Base-by-base conservation (phyloP, 2,888 invertebrate genomes). In the Spodoptera picta region DNA sequence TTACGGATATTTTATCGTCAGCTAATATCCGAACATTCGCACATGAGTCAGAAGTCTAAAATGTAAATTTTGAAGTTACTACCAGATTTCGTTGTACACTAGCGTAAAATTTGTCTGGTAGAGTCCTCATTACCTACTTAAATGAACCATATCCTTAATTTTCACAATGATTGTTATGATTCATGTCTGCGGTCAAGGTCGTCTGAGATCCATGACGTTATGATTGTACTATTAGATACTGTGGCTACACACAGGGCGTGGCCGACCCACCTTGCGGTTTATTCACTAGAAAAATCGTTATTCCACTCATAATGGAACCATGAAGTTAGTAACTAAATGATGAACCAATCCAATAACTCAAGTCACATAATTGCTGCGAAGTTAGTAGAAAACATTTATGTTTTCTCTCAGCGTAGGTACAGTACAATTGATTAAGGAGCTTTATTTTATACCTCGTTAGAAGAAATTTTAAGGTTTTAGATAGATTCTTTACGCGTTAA, bases 201-300 rank as follows among this genome's bases (percentile, higher is more conserved):
- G 75, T 64, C 72, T 65, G 64, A 78, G 70, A 82, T 80, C 69
- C 79, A 81, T 87, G 84, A 82, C 82, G 80, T 75, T 83, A 83
- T 81, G 71, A 74, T 76, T 71, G 75, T 71, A 69, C 65, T 74
- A 75, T 72, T 72, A 72, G 62, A 62, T 71, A 75, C 44, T 66
- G 58, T 73, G 53, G 68, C 77, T 81, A 80, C 70, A 69, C 48
- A 73, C 66, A 63, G 82, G 90, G 90, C 83, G 88, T 83, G 89
- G 88, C 75, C 64, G 83, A 65, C 83, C 83, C 81, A 85, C 89
- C 87, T 88, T 83, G 84, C 79, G 80, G 79, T 81, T 83, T 81
- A 80, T 74, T 76, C 67, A 70, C 60, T 69, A 72, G 61, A 70
- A 80, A 81, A 85, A 84, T 80, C 79, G 76, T 84, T 83, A 84